Base-by-base conservation (phyloP, 2,113 vertebrate species). In the Pachycephala philippinensis region DNA sequence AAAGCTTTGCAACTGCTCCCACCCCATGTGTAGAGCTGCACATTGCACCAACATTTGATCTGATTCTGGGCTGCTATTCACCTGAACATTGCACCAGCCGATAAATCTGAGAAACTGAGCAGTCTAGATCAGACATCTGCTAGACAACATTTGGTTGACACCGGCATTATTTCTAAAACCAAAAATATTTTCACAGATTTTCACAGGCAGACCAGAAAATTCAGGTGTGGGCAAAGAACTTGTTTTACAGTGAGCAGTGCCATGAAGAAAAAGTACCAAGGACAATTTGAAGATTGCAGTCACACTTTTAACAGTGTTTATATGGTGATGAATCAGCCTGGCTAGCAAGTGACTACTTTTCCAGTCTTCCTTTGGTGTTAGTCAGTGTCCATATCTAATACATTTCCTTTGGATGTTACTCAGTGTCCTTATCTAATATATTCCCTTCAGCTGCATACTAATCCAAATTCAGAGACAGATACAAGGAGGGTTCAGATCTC, bases 381-480 rank as follows among this genome's bases (percentile, higher is more conserved):
- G 20, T 66, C 13, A 1, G 12, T 5, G 7, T 57, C 45, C 2
- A 1, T 22, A 56, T 8, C 31, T 40, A 37, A 53, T 44, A 26
- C 0, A 3, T 21, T 30, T 24, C 19, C 31, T 76, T 56, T 70
- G 7, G 7, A 7, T 35, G 42, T 57, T 45, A 37, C 30, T 61
- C 23, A 3, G 5, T 4, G 10, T 47, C 39, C 2, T 0, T 13
- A 28, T 15, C 20, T 33, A 44, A 39, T 50, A 35, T 5, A 28
- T 21, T 20, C 22, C 28, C 42, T 72, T 69, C 35, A 70, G 30
- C 39, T 54, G 17, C 13, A 40, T 3, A 35, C 8, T 28, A n/a
- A 42, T 42, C 9, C 12, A 50, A 76, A 69, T 24, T 54, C 50
- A 63, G 66, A 85, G 39, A 33, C 7, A 20, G 13, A 2, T 11